phyloP scores from a whole-genome alignment of 2,113 vertebrate genomes.

The Eptatretus burgeri region DNA sequence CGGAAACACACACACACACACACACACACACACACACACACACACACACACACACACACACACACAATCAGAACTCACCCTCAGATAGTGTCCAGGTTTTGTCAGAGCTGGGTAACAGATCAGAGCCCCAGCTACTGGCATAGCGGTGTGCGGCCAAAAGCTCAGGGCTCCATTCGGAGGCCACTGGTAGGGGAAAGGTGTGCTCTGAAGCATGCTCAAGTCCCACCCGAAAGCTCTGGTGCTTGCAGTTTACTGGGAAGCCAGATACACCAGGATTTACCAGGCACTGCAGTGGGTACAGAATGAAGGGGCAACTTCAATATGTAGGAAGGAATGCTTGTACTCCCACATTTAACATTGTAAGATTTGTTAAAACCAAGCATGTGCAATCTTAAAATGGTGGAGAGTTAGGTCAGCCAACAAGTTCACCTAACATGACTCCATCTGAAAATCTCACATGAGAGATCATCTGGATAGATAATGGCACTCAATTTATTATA shows the following conservation, averaged over 20 bases:
- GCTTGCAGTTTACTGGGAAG: slow-evolving; percentile 29
- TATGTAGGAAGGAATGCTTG: not conserved
- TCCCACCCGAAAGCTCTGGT: slow-evolving; percentile 5
- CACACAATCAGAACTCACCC: too few relatives aligned
- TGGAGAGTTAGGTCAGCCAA: too few relatives aligned
- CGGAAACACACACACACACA: too few relatives aligned
- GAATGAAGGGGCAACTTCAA: not conserved
- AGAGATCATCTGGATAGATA: too few relatives aligned
- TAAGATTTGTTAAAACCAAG: not conserved
- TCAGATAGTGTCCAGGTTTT: too few relatives aligned
- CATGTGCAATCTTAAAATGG: too few relatives aligned
- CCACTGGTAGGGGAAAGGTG: not conserved
- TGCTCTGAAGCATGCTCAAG: not conserved
- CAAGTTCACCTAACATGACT: too few relatives aligned
- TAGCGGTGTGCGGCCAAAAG: slow-evolving; percentile 3
- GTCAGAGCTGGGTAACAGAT: not conserved
- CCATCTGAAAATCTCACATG: too few relatives aligned
- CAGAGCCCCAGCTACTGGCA: slow-evolving; percentile 1
- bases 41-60: too few relatives aligned
- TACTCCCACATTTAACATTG: not conserved
- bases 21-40: too few relatives aligned
- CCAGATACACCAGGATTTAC: slow-evolving; percentile 32
- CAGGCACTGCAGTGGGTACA: slow-evolving; percentile 13
- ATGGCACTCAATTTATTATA: too few relatives aligned
- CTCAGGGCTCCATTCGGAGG: slow-evolving; percentile 4